phyloP scores from a whole-genome alignment of 2,888 invertebrate species.

The Diogma glabrata region DNA sequence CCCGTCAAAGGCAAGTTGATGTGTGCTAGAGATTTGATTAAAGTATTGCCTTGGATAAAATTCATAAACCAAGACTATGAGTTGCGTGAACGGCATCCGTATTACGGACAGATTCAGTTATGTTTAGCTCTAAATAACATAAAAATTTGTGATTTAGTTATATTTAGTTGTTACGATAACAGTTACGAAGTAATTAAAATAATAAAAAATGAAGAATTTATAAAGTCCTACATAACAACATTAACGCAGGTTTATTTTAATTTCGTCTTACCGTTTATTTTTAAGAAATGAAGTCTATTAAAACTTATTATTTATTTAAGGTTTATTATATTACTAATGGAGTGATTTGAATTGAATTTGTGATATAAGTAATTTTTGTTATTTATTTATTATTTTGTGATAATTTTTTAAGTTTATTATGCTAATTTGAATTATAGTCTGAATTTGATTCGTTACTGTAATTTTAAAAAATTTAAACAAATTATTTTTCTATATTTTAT shows the following conservation, averaged over 20 bases:
- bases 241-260: background rate
- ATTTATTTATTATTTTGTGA: no score
- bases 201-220: background rate
- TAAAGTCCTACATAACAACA: background rate
- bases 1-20: slow-evolving; percentile 7
- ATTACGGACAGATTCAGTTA: slow-evolving; percentile 3
- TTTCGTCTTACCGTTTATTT: background rate
- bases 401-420: no score
- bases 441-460: no score
- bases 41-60: background rate
- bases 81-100: background rate
- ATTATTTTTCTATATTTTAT: no score
- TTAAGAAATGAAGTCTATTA: background rate
- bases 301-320: background rate
- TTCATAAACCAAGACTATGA: background rate
- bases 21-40: background rate
- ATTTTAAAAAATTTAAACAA: no score
- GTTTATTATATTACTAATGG: no score
- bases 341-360: no score
- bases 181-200: background rate
- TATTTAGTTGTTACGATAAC: background rate
- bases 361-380: no score
- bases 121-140: background rate
- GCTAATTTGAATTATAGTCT: no score
- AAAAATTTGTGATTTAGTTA: background rate